phyloP scores from a whole-genome alignment of 2,888 invertebrate species.

The Phaedon cochleariae region DNA sequence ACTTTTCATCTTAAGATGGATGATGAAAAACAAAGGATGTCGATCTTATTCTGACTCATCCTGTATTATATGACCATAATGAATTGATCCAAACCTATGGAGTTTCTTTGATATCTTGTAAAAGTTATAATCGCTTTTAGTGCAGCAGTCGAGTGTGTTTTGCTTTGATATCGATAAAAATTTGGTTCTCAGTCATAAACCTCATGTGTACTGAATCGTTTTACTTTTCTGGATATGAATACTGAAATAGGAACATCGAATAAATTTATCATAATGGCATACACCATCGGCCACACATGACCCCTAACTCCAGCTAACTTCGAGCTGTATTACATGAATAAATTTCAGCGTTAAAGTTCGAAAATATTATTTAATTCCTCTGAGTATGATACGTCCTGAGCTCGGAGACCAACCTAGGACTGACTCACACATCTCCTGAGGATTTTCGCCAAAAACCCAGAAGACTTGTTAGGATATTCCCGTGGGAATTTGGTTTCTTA shows the following conservation, averaged over 20 bases:
- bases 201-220: no score
- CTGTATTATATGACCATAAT: no score
- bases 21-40: no score
- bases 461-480: slow-evolving; percentile 61
- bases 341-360: slow-evolving; percentile 38
- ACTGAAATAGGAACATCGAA: neutral
- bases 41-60: no score
- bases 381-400: slow-evolving; percentile 50
- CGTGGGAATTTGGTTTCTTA: slow-evolving; percentile 59
- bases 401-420: slow-evolving; percentile 52
- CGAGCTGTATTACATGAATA: slow-evolving; percentile 30
- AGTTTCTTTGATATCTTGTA: no score
- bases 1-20: no score
- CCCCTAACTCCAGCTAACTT: slow-evolving; percentile 18
- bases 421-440: slow-evolving; percentile 54
- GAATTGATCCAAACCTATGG: no score
- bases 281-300: slow-evolving; percentile 16
- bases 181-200: no score
- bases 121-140: no score
- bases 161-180: no score
- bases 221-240: neutral
- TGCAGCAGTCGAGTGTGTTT: no score
- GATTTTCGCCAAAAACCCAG: slow-evolving; percentile 54
- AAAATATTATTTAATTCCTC: slow-evolving; percentile 56
- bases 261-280: slow-evolving; percentile 11